A percentile compares a stretch with the other conserved stretches of the same genome.
Evolutionary conservation across 2,888 invertebrate genomes (phyloP).

Genomic region (Pristionchus japonicus): DNA sequence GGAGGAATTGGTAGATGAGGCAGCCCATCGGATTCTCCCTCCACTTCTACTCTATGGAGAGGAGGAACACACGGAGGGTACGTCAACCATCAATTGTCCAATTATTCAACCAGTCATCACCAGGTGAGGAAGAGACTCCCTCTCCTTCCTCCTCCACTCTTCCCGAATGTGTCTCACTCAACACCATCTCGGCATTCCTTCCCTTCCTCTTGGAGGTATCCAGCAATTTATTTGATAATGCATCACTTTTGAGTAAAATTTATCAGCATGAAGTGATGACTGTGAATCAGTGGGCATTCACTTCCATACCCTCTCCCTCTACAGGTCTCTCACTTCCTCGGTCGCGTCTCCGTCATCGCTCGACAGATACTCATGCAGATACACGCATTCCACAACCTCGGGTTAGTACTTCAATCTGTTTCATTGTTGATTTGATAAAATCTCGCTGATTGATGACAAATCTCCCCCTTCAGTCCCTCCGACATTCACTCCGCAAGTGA

Average conservation of each 20-base stretch:
- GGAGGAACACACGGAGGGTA: neutral
- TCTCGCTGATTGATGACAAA: neutral
- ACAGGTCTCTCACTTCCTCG: conserved; percentile 45
- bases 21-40: conserved; percentile 38
- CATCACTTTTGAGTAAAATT: too few species aligned
- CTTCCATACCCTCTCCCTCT: neutral
- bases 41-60: conserved; percentile 48
- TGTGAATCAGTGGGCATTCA: too few species aligned
- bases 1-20: conserved; percentile 44
- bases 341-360: conserved; percentile 28
- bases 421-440: neutral
- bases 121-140: neutral
- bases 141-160: conserved; percentile 29
- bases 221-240: neutral
- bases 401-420: neutral
- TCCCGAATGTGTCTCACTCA: conserved; percentile 34
- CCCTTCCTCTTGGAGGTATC: conserved; percentile 40
- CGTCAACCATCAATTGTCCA: neutral
- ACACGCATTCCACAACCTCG: conserved; percentile 46
- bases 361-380: conserved; percentile 47
- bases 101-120: neutral
- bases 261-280: too few species aligned
- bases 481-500: neutral
- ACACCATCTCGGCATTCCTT: conserved; percentile 33
- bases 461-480: neutral